Conservation (phyloP, 2,888 invertebrate genomes). For the Hetaerina titia region DNA sequence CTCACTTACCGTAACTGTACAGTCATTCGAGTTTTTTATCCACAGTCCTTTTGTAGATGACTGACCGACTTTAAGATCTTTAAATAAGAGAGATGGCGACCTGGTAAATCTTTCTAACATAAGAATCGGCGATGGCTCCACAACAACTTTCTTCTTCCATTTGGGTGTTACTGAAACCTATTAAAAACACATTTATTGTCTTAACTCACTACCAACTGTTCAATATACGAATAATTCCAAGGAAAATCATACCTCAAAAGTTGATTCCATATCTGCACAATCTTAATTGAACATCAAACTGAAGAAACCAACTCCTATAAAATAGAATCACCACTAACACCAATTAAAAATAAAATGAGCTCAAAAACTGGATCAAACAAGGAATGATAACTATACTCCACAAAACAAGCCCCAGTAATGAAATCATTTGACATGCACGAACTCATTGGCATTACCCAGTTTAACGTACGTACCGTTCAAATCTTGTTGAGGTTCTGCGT, state of each 20-base stretch:
- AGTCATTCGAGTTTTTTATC: conserved; percentile 43
- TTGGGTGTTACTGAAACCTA: conserved; percentile 34
- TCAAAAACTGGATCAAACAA: too few relatives aligned
- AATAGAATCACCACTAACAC: too few relatives aligned
- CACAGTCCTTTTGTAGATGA: conserved; percentile 1
- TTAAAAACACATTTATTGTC: neutral
- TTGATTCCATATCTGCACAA: neutral
- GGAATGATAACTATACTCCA: neutral
- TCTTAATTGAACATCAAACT: too few relatives aligned
- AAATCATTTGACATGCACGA: too few relatives aligned
- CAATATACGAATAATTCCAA: too few relatives aligned
- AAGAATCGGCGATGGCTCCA: conserved; percentile 34
- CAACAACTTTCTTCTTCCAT: conserved; percentile 14
- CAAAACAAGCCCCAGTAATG: neutral
- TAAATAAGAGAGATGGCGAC: neutral
- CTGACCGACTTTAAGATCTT: conserved; percentile 46
- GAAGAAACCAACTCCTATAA: too few relatives aligned
- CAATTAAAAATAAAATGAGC: too few relatives aligned
- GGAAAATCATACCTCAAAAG: neutral
- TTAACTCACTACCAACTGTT: neutral
- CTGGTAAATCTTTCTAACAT: conserved; percentile 34
- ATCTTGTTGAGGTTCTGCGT: neutral
- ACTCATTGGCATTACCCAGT: neutral
- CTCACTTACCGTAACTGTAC: conserved; percentile 38
- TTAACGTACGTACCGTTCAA: neutral